Evolutionary conservation across 2,797 vertebrate species (phyloP).

Genomic region (Acrocephalus scirpaceus): DNA sequence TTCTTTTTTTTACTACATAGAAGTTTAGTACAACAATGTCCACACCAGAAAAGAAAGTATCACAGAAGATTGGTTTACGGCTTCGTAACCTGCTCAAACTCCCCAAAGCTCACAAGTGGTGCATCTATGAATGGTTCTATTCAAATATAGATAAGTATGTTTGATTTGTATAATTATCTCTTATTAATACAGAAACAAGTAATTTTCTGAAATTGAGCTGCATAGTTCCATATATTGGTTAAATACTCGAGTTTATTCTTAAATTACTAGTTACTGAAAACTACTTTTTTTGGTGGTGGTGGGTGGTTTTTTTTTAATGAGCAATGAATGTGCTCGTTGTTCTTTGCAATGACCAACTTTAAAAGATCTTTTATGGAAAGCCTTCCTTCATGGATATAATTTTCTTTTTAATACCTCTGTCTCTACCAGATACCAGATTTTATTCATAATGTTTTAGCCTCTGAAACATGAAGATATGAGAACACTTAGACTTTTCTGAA

Average conservation of each 20-base stretch:
- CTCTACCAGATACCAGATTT: neutral
- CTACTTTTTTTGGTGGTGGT: neutral
- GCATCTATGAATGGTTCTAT: constrained; percentile 99
- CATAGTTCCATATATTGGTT: neutral
- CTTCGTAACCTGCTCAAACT: constrained; percentile 96
- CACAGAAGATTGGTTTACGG: constrained; percentile 97
- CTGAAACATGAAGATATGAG: neutral
- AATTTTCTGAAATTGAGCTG: neutral
- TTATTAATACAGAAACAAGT: neutral
- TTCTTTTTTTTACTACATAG: constrained; percentile 72
- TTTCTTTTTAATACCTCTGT: neutral
- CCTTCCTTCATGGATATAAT: neutral
- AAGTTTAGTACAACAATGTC: constrained; percentile 88
- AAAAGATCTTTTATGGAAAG: neutral
- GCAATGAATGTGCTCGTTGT: neutral
- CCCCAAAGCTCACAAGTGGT: constrained; percentile 99
- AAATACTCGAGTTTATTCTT: neutral
- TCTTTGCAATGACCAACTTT: neutral
- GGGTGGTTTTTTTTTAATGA: neutral
- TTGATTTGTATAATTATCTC: neutral
- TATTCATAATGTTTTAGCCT: neutral
- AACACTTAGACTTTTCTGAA: neutral
- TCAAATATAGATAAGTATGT: constrained; percentile 98
- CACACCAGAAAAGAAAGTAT: constrained; percentile 94
- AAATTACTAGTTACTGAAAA: neutral